Percentiles rank a stretch among this genome's conserved stretches.
Conservation (phyloP, 35 echinoderm and acorn worm genomes). For the Ophiothrix spiculata region DNA sequence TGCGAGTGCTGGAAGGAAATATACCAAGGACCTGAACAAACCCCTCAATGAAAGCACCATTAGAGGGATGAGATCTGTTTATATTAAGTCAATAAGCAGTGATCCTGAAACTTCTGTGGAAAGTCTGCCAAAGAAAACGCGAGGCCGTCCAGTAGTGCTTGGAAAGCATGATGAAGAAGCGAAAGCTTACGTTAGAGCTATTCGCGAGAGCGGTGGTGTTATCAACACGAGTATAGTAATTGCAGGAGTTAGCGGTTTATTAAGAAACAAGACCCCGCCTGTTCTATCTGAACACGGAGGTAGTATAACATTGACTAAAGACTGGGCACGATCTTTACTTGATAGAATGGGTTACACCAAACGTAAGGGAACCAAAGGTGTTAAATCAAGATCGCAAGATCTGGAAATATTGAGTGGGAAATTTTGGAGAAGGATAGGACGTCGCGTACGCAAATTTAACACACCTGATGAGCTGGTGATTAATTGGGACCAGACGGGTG, state of each 20-base stretch:
- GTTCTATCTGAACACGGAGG: constrained; percentile 10
- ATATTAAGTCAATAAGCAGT: neutral
- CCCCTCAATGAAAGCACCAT: constrained; percentile 43
- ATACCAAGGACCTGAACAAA: constrained; percentile 29
- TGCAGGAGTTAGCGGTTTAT: neutral
- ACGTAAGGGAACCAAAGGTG: constrained; percentile 42
- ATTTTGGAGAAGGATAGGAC: constrained; percentile 24
- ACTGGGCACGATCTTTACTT: constrained; percentile 1
- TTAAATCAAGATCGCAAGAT: neutral
- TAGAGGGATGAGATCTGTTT: constrained; percentile 39
- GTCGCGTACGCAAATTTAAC: constrained; percentile 26
- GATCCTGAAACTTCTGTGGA: neutral
- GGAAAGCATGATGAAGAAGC: constrained; percentile 37
- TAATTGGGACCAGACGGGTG: constrained; percentile 68
- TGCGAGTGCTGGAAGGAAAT: neutral
- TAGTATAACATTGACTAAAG: neutral
- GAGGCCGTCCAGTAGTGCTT: constrained; percentile 33
- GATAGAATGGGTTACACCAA: constrained; percentile 21
- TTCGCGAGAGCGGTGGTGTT: constrained; percentile 4
- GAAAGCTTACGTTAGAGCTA: constrained; percentile 15
- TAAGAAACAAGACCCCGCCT: constrained; percentile 13
- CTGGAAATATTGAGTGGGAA: constrained; percentile 2
- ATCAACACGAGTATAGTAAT: neutral
- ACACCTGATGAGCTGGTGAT: constrained; percentile 44
- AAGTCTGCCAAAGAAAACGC: neutral